Evolutionary conservation across 2,888 invertebrate species (phyloP).

Genomic region (Brachylomia viminalis): DNA sequence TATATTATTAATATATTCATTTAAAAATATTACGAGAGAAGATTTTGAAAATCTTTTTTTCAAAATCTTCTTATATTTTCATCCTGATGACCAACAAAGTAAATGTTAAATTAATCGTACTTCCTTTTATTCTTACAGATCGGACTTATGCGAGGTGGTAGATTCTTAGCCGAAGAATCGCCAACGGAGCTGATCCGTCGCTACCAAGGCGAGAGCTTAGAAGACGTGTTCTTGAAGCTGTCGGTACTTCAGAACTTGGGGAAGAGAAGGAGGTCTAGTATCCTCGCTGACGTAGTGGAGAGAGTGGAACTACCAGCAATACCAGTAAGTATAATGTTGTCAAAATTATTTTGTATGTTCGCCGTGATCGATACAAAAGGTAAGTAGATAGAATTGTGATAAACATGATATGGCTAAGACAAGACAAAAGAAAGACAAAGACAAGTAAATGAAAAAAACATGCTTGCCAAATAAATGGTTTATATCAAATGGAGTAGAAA

Average conservation of each 20-base stretch:
- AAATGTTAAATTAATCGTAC: background rate
- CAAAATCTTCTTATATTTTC: background rate
- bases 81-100: background rate
- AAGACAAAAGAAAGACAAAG: background rate
- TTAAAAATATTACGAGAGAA: too few species aligned
- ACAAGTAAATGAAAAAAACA: background rate
- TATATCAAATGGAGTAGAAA: background rate
- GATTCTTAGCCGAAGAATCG: slow-evolving; percentile 95
- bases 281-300: slow-evolving; percentile 94
- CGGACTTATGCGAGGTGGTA: slow-evolving; percentile 95
- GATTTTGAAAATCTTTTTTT: too few species aligned
- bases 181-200: slow-evolving; percentile 93
- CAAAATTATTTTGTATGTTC: background rate
- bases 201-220: slow-evolving; percentile 93
- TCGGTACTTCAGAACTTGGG: slow-evolving; percentile 95
- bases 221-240: slow-evolving; percentile 95
- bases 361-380: too few species aligned
- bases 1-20: too few species aligned
- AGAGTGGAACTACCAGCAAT: slow-evolving; percentile 92
- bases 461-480: background rate
- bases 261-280: slow-evolving; percentile 94
- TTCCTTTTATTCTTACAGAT: slow-evolving; percentile 89
- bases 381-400: background rate
- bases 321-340: slow-evolving; percentile 83
- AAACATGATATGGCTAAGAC: background rate